Base-by-base conservation (phyloP, 2,797 vertebrate genomes). In the Gallinago nigripennis region DNA sequence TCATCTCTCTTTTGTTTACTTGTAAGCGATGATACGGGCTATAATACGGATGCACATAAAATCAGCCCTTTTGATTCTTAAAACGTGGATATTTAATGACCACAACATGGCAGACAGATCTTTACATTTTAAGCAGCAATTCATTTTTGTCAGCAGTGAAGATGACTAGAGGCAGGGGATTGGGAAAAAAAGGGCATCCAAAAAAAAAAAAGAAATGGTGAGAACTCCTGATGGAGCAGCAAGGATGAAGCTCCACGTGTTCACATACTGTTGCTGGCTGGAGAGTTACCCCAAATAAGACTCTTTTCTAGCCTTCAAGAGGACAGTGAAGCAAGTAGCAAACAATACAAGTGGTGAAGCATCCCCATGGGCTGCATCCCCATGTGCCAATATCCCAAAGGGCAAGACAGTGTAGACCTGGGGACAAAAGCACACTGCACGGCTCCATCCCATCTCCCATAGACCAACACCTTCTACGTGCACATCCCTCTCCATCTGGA, bases 281-380 rank as follows among this genome's bases (percentile, higher is more conserved):
- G 5, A 39, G 12, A 39, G 12, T 39, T 39, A 39, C 39, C 39
- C 39, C 39, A 39, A 3, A 39, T 39, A 39, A 39, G 39, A 39
- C 39, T 39, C 39, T 39, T 39, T 39, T 39, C 39, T 6, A 39
- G 39, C 39, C 12, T 39, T 39, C 39, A 39, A 39, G 39, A 39
- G 39, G 39, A 39, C 39, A 48, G 60, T 19, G 54, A 61, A 69
- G 24, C 14, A 72, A 68, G 45, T 4, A 18, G 15, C 25, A 71
- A 64, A 37, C 17, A 66, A 4, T 11, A 23, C 9, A 27, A 8
- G 28, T 5, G 8, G 11, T 0, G 1, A 69, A 51, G 15, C 39
- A 33, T 31, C 51, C 27, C 31, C 31, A 23, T 1, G 43, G 35
- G 39, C 30, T 28, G 19, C 45, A 63, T 19, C 14, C 37, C 37